Evolutionary conservation across 2,888 invertebrate species (phyloP).

Genomic region (Cryptus armator): DNA sequence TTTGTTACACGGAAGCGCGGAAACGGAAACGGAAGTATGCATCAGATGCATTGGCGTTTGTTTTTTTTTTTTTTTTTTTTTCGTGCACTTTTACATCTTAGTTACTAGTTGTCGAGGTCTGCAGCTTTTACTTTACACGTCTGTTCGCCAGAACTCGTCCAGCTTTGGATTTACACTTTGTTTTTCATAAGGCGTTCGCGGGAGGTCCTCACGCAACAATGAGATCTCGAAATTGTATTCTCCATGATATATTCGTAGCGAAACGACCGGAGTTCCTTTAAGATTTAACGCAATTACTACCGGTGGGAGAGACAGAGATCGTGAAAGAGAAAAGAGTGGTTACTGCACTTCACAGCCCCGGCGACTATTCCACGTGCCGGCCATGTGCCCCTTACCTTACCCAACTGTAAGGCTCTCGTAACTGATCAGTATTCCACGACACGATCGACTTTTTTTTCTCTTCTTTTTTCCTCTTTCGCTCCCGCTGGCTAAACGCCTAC

Average conservation of each 20-base stretch:
- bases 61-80: neutral
- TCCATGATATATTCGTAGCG: constrained; percentile 36
- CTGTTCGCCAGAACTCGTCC: constrained; percentile 37
- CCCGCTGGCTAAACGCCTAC: constrained; percentile 41
- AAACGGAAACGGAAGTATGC: constrained; percentile 61
- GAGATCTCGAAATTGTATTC: constrained; percentile 17
- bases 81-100: neutral
- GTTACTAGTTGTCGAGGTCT: neutral
- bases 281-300: constrained; percentile 54
- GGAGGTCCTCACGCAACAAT: constrained; percentile 70
- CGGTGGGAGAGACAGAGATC: neutral
- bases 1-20: constrained; percentile 30
- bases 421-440: constrained; percentile 77
- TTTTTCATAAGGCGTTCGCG: constrained; percentile 43
- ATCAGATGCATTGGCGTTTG: neutral
- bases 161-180: constrained; percentile 12
- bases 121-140: constrained; percentile 7
- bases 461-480: constrained; percentile 40
- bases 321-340: constrained; percentile 12
- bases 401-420: constrained; percentile 51
- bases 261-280: constrained; percentile 25
- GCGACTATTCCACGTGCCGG: constrained; percentile 72
- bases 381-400: constrained; percentile 70
- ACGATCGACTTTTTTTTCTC: constrained; percentile 70
- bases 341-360: constrained; percentile 11